Conservation (phyloP, 2,888 invertebrate genomes). For the Polietes domitor region DNA sequence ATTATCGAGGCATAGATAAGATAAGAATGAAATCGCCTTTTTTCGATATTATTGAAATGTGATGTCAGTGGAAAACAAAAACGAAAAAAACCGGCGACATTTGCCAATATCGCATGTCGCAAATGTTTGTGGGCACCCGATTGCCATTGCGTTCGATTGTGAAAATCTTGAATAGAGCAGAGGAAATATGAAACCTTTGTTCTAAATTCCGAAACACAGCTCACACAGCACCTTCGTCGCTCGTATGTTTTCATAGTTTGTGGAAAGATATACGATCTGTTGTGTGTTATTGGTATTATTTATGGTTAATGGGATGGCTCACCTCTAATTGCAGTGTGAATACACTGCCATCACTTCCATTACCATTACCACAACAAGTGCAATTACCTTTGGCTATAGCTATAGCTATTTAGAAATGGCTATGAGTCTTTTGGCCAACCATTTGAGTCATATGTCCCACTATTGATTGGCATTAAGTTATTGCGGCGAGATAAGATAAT, state of each 20-base stretch:
- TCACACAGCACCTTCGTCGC: too few species aligned
- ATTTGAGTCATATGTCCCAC: not conserved
- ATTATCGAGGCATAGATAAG: conserved; percentile 37
- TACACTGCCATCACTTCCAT: not conserved
- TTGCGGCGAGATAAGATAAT: not conserved
- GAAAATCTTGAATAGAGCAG: not conserved
- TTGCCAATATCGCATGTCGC: not conserved
- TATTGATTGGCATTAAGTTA: not conserved
- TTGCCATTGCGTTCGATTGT: not conserved
- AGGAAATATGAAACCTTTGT: conserved; percentile 25
- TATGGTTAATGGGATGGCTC: not conserved
- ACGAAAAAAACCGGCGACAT: not conserved
- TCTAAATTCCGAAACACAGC: not conserved
- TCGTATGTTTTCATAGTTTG: too few species aligned
- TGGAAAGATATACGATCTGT: not conserved
- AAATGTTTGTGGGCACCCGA: not conserved
- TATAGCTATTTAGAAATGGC: too few species aligned
- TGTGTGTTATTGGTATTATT: not conserved
- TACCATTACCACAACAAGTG: conserved; percentile 7
- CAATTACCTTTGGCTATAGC: not conserved
- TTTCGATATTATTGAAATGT: conserved; percentile 33
- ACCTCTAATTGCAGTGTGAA: not conserved
- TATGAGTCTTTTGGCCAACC: too few species aligned
- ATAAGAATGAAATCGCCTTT: conserved; percentile 24
- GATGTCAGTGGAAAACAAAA: conserved; percentile 33